Percentiles rank a stretch among this genome's conserved stretches.
phyloP scores from a whole-genome alignment of 2,888 invertebrate genomes.

The Crioceris asparagi region DNA sequence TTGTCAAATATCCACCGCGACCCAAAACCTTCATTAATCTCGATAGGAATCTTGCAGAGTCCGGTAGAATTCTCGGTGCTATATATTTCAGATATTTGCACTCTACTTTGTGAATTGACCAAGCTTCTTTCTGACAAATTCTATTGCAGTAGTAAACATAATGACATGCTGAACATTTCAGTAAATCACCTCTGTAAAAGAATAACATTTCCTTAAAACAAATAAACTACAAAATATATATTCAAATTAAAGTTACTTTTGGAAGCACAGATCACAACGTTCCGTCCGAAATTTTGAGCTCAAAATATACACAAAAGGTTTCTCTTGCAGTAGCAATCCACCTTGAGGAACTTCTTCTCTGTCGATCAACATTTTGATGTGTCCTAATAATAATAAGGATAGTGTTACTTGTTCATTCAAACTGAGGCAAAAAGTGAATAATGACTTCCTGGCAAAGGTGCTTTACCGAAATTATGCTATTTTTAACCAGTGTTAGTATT shows the following conservation, averaged over 20 bases:
- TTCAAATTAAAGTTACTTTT: constrained; percentile 44
- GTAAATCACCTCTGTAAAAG: constrained; percentile 50
- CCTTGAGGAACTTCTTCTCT: constrained; percentile 40
- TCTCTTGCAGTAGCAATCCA: constrained; percentile 56
- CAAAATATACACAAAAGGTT: constrained; percentile 65
- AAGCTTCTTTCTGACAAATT: constrained; percentile 69
- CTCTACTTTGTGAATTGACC: constrained; percentile 75
- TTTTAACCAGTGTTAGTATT: background rate
- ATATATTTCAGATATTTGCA: constrained; percentile 65
- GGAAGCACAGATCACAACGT: constrained; percentile 68
- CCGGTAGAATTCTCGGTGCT: constrained; percentile 63
- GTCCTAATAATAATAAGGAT: background rate
- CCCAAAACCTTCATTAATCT: constrained; percentile 60
- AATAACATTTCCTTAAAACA: background rate
- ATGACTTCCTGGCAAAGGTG: too few relatives aligned
- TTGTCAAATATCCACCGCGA: constrained; percentile 56
- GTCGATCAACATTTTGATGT: constrained; percentile 1
- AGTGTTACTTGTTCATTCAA: background rate
- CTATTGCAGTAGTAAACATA: constrained; percentile 75
- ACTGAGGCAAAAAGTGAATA: background rate
- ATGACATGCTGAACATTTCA: constrained; percentile 75
- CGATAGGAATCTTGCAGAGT: constrained; percentile 70
- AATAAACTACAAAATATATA: background rate
- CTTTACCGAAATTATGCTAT: background rate
- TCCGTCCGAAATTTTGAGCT: constrained; percentile 57